Evolutionary conservation across 2,113 vertebrate genomes (phyloP).

Genomic region (Cairina moschata): DNA sequence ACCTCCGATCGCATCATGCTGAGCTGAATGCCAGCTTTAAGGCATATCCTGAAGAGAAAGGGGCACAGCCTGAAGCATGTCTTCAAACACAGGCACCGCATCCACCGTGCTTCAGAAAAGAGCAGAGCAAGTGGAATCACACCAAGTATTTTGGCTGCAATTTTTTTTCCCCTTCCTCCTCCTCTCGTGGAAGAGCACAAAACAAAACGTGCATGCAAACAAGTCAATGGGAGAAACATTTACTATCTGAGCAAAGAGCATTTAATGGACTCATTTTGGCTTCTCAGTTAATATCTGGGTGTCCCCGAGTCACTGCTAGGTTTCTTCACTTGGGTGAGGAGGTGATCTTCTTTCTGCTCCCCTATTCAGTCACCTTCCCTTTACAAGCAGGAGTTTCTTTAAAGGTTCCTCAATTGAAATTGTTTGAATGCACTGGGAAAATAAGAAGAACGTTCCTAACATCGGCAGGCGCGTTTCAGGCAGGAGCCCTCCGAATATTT

Average conservation of each 20-base stretch:
- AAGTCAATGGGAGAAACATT: not conserved
- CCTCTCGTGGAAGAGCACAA: not conserved
- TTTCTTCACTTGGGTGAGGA: not conserved
- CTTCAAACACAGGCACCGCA: rapidly evolving
- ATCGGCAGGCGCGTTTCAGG: not conserved
- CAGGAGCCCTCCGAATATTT: constrained; percentile 45
- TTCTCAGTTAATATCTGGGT: not conserved
- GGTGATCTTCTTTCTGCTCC: not conserved
- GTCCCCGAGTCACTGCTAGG: not conserved
- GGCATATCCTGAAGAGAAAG: not conserved
- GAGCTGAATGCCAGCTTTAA: not conserved
- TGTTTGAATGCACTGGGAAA: not conserved
- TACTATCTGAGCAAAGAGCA: not conserved
- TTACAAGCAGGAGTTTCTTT: not conserved
- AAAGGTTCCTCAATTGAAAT: not conserved
- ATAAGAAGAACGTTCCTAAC: constrained; percentile 16
- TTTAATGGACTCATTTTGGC: not conserved
- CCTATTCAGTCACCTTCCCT: not conserved
- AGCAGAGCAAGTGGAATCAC: not conserved
- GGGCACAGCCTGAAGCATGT: not conserved
- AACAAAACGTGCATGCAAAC: not conserved
- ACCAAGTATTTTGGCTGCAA: not conserved
- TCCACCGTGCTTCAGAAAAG: not conserved
- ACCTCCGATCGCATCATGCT: not conserved
- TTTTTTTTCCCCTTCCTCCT: no score